Evolutionary conservation across 1,140 invertebrate species (phyloP), one percentile per base, ranked within the genome.

Genomic region (Nasonia longicornis): DNA sequence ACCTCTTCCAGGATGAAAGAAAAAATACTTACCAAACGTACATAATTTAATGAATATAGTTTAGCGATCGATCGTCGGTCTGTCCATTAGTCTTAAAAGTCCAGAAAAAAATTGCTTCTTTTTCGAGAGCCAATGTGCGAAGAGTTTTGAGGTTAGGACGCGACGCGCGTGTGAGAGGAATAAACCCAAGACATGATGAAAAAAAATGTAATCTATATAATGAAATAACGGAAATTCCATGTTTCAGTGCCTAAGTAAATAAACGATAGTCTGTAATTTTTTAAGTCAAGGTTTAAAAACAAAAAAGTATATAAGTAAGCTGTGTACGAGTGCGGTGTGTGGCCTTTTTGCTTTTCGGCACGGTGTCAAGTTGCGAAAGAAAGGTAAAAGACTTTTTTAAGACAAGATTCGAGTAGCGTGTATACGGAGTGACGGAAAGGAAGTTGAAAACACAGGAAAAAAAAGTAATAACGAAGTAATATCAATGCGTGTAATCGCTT

Each of bases 231-330:
- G 71, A 82, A 85, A 83, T 83, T 82, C 81, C 84, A 84, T 84
- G 76, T 86, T 84, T 84, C 84, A 86, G 85, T 86, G 85, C 85
- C 85, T 86, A 86, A 85, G 83, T 85, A 75, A 85, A 82, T 76
- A 75, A 80, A 85, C 45, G 76, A 83, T 84, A 84, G 82, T 84
- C 72, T 84, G 79, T 84, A 84, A 80, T 81, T 79, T 82, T 83
- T 82, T 82, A 84, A 82, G 75, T 81, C 74, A 80, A 71, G 80
- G 58, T 79, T 70, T 35, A 79, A 73, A 74, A 74, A 74, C 22
- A 58, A 58, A 58, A 72, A 12, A 64, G 29, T 77, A 58, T 20
- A 48, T 75, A 78, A 74, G 10, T 63, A 76, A 77, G 31, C 76
- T 78, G 72, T 76, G 69, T 76, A 80, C 45, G 73, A 69, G 70